Evolutionary conservation across 2,113 vertebrate species (phyloP).

Genomic region (Aspidoscelis tigris): DNA sequence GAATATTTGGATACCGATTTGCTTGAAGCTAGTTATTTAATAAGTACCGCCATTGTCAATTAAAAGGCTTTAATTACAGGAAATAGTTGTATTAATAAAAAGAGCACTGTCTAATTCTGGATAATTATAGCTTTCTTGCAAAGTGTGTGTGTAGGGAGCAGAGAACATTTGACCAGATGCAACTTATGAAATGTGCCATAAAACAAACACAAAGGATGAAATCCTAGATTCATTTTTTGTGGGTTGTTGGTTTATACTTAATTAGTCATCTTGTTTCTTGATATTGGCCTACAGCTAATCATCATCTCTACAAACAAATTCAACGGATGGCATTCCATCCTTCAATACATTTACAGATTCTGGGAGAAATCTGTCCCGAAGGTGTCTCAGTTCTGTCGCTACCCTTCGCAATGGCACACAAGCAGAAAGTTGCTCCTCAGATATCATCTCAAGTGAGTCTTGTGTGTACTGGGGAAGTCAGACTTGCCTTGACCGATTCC

Average conservation of each 20-base stretch:
- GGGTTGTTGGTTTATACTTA: not conserved
- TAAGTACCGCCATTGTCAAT: not conserved
- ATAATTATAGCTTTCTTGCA: conserved; percentile 21
- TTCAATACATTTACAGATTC: too few species aligned
- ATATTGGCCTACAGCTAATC: not conserved
- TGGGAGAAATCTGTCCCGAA: too few species aligned
- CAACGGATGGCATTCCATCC: too few species aligned
- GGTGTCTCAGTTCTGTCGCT: too few species aligned
- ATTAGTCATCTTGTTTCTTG: not conserved
- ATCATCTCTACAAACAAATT: not conserved
- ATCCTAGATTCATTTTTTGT: conserved; percentile 24
- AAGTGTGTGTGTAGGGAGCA: not conserved
- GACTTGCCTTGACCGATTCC: too few species aligned
- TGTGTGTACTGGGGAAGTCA: too few species aligned
- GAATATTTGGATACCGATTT: not conserved
- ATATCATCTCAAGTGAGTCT: too few species aligned
- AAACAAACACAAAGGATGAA: conserved; percentile 15
- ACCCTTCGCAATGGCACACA: too few species aligned
- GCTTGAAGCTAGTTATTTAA: not conserved
- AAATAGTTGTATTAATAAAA: conserved; percentile 33
- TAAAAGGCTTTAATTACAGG: conserved; percentile 58
- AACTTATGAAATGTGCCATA: not conserved
- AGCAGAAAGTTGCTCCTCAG: too few species aligned
- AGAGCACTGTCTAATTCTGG: conserved; percentile 13
- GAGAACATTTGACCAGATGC: conserved; percentile 21